Base-by-base conservation (phyloP, 2,113 vertebrate species). In the Ammodytes dubius region DNA sequence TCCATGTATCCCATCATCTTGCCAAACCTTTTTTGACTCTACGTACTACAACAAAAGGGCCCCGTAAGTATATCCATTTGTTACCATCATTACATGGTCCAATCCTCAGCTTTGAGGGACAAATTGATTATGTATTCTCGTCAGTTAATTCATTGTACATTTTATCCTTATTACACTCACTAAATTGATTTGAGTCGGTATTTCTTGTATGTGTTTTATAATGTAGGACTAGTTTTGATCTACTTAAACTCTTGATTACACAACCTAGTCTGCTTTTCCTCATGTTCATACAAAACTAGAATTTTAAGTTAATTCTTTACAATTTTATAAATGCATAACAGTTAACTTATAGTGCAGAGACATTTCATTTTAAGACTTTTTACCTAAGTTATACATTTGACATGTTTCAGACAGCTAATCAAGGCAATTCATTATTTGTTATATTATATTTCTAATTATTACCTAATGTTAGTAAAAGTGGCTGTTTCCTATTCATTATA, bases 11-110 rank as follows among this genome's bases (percentile, higher is more conserved):
- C 50, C 45, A 40, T 3, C 45, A 61, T 17, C 53, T 10, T 40
- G 3, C 27, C 58, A 46, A 63, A 69, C n/a, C 19, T 9, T 4
- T 3, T 27, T 11, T 60, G 17, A 61, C 49, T 47, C 3, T 40
- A 4, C 27, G 1, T 11, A 3, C 43, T 52, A 4, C 46, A 61
- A n/a, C 65, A 63, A 61, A 60, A 68, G 78, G 35, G 12, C 73
- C 73, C 52, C 0, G 78, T 85, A 72, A 85, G 78, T 85, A 42
- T 35, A 7, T 35, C 1, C 5, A 57, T 63, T 76, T 19, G 0
- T 54, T 43, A 8, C 1, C 15, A 43, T 42, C 2, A 39, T 78
- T 27, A 50, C 46, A 19, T 42, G 2, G 1, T 27, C 9, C 37
- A 6, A 65, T n/a, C 6, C 45, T 5, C 47, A 35, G 12, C 27